phyloP scores from a whole-genome alignment of 2,113 vertebrate species.

The Enhydra lutris region DNA sequence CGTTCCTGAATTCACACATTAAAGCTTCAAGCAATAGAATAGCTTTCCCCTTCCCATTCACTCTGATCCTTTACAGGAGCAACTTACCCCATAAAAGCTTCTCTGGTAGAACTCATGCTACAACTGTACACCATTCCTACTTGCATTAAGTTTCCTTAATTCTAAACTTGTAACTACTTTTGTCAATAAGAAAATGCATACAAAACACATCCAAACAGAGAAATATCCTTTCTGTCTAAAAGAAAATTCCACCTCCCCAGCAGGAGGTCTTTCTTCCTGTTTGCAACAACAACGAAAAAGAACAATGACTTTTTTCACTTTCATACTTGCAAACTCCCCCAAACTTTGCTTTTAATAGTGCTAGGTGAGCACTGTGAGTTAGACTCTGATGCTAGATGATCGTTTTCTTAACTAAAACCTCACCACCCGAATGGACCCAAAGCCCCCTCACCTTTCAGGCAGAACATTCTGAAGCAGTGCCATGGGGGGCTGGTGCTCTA shows the following conservation, averaged over 20 bases:
- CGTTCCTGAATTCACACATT: background rate
- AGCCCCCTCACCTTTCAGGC: conserved; percentile 86
- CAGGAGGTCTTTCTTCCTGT: conserved; percentile 56
- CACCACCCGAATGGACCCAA: background rate
- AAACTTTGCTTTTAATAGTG: background rate
- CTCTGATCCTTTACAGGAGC: background rate
- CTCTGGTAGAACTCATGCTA: background rate
- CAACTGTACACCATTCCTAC: background rate
- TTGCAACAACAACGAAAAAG: conserved; percentile 43
- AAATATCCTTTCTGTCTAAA: background rate
- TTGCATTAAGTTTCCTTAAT: background rate
- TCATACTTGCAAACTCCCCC: background rate
- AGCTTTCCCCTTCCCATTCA: background rate
- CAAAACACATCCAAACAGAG: conserved; percentile 35
- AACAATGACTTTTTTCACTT: conserved; percentile 20
- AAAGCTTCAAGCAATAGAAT: background rate
- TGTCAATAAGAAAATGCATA: background rate
- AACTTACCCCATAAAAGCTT: background rate
- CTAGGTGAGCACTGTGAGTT: background rate
- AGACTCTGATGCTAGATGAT: background rate
- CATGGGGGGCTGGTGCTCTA: conserved; percentile 39
- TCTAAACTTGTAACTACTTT: background rate
- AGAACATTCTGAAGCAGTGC: conserved; percentile 82
- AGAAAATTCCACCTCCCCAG: conserved; percentile 40
- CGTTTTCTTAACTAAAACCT: background rate